Conservation (phyloP, 2,113 vertebrate species). For the Notechis scutatus region DNA sequence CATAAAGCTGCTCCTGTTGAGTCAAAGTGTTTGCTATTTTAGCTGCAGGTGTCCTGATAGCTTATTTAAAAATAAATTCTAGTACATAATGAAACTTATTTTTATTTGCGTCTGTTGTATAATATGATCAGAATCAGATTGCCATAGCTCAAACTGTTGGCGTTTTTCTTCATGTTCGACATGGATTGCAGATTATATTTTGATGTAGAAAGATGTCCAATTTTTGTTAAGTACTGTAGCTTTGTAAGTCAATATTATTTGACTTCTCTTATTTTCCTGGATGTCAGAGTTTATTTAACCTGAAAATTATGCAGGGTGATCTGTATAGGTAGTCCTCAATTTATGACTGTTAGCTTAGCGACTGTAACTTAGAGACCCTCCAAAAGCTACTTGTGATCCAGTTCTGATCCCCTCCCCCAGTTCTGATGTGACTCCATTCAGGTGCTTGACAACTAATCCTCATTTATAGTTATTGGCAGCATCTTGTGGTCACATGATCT, state of each 20-base stretch:
- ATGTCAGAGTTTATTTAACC: neutral
- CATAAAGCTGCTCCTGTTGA: conserved; percentile 43
- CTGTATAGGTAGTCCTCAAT: neutral
- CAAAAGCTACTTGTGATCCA: neutral
- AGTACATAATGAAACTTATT: neutral
- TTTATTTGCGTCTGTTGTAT: neutral
- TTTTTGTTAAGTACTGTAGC: neutral
- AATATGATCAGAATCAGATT: neutral
- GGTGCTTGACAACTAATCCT: neutral
- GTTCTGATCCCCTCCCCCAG: neutral
- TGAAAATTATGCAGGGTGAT: neutral
- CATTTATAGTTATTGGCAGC: neutral
- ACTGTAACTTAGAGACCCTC: neutral
- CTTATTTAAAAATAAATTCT: conserved; percentile 23
- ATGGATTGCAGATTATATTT: neutral
- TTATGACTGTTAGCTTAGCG: neutral
- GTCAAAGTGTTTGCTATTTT: conserved; percentile 1
- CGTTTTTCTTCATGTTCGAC: too few species aligned
- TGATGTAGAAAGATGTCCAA: neutral
- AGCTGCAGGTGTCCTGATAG: neutral
- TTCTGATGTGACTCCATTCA: neutral
- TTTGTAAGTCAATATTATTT: neutral
- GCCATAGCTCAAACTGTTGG: neutral
- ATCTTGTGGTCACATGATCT: neutral
- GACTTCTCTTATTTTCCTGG: neutral